Evolutionary conservation across 2,797 vertebrate genomes (phyloP).

Genomic region (Myotis vivesi): DNA sequence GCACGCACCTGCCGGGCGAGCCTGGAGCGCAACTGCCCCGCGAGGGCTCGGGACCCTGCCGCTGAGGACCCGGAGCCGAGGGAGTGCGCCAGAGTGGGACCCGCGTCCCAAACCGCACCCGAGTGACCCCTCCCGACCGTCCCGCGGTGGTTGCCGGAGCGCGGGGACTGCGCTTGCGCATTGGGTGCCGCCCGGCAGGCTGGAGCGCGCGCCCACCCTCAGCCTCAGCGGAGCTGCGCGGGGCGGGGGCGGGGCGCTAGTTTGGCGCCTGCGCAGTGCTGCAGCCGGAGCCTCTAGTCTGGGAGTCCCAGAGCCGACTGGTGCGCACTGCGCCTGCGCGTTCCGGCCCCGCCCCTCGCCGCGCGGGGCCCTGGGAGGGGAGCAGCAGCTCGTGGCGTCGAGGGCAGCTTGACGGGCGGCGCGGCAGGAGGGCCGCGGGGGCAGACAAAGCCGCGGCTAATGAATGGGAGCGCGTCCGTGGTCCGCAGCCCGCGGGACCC

Average conservation of each 20-base stretch:
- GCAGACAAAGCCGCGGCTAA: conserved; percentile 72
- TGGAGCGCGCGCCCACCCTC: not conserved
- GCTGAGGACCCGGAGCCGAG: no score
- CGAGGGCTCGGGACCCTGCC: not conserved
- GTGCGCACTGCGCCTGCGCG: conserved; percentile 54
- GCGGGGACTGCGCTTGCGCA: not conserved
- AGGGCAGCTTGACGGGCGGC: conserved; percentile 35
- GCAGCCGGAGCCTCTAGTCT: not conserved
- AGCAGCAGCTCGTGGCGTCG: conserved; percentile 68
- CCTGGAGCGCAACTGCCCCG: accelerated
- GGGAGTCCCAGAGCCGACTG: not conserved
- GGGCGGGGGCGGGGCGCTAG: not conserved
- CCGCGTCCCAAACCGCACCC: no score
- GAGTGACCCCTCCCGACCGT: no score
- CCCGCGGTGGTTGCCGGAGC: no score
- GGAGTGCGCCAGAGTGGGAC: no score
- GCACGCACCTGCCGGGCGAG: not conserved
- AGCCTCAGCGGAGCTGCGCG: not conserved
- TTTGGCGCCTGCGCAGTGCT: not conserved
- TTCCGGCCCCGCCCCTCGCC: conserved; percentile 21
- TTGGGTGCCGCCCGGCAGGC: accelerated
- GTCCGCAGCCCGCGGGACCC: conserved; percentile 22
- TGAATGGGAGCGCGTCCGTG: conserved; percentile 63
- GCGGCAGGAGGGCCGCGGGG: conserved; percentile 60
- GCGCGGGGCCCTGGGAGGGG: conserved; percentile 71